phyloP scores from a whole-genome alignment of 2,888 invertebrate species.

The Leptothorax acervorum region DNA sequence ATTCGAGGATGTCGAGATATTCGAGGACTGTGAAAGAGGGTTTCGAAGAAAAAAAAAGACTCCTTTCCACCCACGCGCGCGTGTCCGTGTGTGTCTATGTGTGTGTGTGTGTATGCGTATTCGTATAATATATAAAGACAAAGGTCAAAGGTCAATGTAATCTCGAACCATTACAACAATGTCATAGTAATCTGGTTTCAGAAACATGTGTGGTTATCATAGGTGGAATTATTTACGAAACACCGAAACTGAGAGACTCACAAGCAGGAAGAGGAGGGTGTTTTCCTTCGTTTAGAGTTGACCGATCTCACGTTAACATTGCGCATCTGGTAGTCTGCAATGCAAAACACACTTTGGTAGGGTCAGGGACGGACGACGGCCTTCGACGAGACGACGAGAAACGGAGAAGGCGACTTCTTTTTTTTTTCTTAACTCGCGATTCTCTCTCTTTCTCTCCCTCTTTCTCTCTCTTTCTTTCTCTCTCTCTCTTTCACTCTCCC shows the following conservation, averaged over 20 bases:
- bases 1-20: background rate
- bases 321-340: slow-evolving; percentile 92
- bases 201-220: slow-evolving; percentile 78
- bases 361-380: slow-evolving; percentile 84
- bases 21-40: background rate
- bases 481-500: background rate
- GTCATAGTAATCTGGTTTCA: slow-evolving; percentile 72
- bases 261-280: slow-evolving; percentile 90
- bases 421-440: background rate
- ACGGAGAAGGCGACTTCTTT: slow-evolving; percentile 73
- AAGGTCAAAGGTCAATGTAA: slow-evolving; percentile 75
- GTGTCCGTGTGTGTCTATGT: background rate
- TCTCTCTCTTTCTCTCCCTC: slow-evolving; percentile 18
- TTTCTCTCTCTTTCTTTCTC: background rate
- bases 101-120: slow-evolving; percentile 24
- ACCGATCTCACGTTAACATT: slow-evolving; percentile 91
- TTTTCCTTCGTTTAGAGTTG: slow-evolving; percentile 90
- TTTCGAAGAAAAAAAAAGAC: background rate
- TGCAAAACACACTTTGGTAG: slow-evolving; percentile 88
- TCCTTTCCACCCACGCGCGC: slow-evolving; percentile 23
- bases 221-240: slow-evolving; percentile 85
- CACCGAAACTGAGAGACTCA: slow-evolving; percentile 88
- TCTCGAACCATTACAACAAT: slow-evolving; percentile 77
- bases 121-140: slow-evolving; percentile 70
- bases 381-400: slow-evolving; percentile 76